Base-by-base conservation (phyloP, 2,888 invertebrate species). In the Cheilosia soror region DNA sequence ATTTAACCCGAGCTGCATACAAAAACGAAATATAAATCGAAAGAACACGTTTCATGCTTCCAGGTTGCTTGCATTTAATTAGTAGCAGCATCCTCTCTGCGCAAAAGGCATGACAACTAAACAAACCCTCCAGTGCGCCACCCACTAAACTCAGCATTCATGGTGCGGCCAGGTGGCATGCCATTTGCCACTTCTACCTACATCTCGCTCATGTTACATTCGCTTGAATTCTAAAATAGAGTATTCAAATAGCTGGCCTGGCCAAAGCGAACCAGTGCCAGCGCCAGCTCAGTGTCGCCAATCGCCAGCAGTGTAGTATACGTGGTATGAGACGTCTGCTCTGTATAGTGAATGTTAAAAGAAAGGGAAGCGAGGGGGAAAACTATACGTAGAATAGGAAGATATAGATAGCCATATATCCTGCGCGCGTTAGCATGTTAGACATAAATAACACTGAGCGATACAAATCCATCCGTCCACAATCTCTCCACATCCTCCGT, bases 31-130 rank as follows among this genome's bases (percentile, higher is more conserved):
- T 65, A 49, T 58, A 71, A 79, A 79, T 75, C 73, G 63, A 79
- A 78, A 79, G 79, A 68, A 75, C 69, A 73, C 69, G 79, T 84
- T 71, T 65, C 84, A 69, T 84, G 79, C 57, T 84, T 79, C 75
- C 75, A 79, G 69, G 84, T 84, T 84, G 84, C 79, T 84, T 84
- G 84, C 84, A 84, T 84, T 84, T 84, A 84, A 79, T 84, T 84
- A 84, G 84, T 79, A 84, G 79, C 79, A 79, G 68, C 79, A 69
- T 78, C 79, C 73, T 53, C 57, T 60, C 15, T 20, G 13, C 31
- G 51, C 63, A 79, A 75, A 75, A 42, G 33, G 68, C 63, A 79
- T 71, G 65, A 79, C 63, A 79, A 79, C 79, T 60, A 79, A 75
- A 75, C 79, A 69, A 79, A 78, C 51, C 11, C 51, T 5, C 53